Evolutionary conservation across 2,113 vertebrate genomes (phyloP).

Genomic region (Xiphophorus hellerii): DNA sequence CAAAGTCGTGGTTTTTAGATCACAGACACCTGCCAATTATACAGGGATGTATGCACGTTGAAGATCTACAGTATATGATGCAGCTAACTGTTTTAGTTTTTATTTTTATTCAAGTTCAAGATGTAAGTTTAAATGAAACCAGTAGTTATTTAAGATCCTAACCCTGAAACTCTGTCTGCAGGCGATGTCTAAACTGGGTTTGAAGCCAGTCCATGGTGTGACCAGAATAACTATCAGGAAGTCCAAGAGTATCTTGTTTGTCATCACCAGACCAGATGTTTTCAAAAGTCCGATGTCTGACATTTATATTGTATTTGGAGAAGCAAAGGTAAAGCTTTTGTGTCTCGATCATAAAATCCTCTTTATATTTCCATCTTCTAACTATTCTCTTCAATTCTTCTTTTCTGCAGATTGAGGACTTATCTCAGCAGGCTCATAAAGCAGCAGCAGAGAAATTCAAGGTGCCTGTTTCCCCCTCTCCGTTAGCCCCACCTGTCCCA

Average conservation of each 20-base stretch:
- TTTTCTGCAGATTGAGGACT: conserved; percentile 89
- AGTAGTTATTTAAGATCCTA: background rate
- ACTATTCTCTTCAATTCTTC: background rate
- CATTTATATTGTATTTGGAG: conserved; percentile 97
- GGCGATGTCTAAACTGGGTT: conserved; percentile 98
- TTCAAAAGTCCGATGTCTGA: conserved; percentile 97
- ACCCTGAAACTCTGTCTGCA: conserved; percentile 51
- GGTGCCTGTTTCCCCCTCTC: conserved; percentile 89
- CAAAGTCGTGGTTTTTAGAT: no score
- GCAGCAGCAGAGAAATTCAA: conserved; percentile 97
- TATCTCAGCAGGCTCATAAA: conserved; percentile 97
- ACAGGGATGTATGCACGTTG: no score
- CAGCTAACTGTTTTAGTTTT: background rate
- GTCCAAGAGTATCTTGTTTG: conserved; percentile 97
- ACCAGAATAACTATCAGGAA: conserved; percentile 98
- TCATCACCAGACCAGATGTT: conserved; percentile 95
- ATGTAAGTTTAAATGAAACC: background rate
- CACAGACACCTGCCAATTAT: no score
- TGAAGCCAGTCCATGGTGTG: conserved; percentile 93
- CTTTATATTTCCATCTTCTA: background rate
- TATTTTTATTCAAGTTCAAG: no score
- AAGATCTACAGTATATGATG: background rate
- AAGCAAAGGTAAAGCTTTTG: conserved; percentile 86
- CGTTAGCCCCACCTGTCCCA: conserved; percentile 81
- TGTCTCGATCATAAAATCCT: background rate